Percentiles rank a stretch among this genome's conserved stretches.
Conservation (phyloP, 2,113 vertebrate genomes). For the Centropristis striata region DNA sequence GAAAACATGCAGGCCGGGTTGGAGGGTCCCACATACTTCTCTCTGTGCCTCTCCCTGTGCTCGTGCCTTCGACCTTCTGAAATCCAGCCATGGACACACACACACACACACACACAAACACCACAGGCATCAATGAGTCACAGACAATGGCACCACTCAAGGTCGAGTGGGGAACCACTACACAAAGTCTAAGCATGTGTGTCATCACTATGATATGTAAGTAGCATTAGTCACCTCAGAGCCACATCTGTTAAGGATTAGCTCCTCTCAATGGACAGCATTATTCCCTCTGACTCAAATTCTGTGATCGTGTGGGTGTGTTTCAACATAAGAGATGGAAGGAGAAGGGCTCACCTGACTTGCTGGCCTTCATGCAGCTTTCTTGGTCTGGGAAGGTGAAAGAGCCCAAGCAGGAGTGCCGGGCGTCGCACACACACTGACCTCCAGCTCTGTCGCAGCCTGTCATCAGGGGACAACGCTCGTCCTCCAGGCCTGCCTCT, state of each 20-base stretch:
- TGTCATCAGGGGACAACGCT: constrained; percentile 82
- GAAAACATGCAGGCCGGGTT: constrained; percentile 84
- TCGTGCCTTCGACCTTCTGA: constrained; percentile 79
- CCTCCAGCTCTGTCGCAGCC: constrained; percentile 81
- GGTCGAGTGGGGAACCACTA: constrained; percentile 25
- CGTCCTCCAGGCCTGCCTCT: constrained; percentile 81
- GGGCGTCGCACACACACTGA: constrained; percentile 83
- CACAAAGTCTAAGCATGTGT: constrained; percentile 58
- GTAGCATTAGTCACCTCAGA: constrained; percentile 74
- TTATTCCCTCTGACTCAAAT: constrained; percentile 48
- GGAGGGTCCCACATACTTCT: constrained; percentile 82
- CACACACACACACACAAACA: constrained; percentile 35
- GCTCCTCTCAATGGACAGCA: constrained; percentile 58
- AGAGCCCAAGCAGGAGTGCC: constrained; percentile 79
- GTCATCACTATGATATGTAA: constrained; percentile 77
- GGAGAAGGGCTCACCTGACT: constrained; percentile 75
- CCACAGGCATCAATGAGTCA: constrained; percentile 66
- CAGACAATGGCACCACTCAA: constrained; percentile 58
- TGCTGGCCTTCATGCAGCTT: constrained; percentile 74
- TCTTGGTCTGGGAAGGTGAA: constrained; percentile 83
- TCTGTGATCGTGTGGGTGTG: background rate
- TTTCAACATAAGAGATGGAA: constrained; percentile 11
- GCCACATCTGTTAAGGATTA: constrained; percentile 80
- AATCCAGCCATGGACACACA: constrained; percentile 45
- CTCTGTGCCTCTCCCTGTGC: constrained; percentile 74